Percentiles rank a stretch among this genome's conserved stretches.
Conservation (phyloP, 2,888 invertebrate species). For the Noctua pronuba region DNA sequence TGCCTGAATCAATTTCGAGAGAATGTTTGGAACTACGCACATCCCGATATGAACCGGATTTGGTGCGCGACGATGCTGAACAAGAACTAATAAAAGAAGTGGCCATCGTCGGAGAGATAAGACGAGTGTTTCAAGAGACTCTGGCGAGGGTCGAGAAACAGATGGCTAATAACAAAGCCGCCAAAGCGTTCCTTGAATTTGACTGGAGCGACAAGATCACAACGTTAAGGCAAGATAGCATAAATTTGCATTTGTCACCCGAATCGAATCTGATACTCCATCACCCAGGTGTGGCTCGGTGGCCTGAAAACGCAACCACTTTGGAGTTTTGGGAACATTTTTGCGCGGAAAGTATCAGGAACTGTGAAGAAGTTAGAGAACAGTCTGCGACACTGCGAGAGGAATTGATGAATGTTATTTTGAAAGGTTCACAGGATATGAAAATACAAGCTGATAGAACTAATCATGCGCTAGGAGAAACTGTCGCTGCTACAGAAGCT, state of each 20-base stretch:
- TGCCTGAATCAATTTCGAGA: slow-evolving; percentile 93
- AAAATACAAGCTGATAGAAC: slow-evolving; percentile 95
- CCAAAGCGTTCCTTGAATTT: slow-evolving; percentile 94
- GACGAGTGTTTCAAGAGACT: slow-evolving; percentile 91
- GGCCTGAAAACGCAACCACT: slow-evolving; percentile 93
- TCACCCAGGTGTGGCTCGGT: slow-evolving; percentile 94
- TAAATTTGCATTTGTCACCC: slow-evolving; percentile 92
- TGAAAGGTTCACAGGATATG: slow-evolving; percentile 95
- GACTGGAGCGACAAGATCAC: slow-evolving; percentile 97
- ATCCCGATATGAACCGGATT: slow-evolving; percentile 93
- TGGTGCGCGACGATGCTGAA: slow-evolving; percentile 95
- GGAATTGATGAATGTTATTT: slow-evolving; percentile 93
- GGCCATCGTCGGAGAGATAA: slow-evolving; percentile 93
- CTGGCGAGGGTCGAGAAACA: slow-evolving; percentile 93
- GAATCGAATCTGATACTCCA: slow-evolving; percentile 92
- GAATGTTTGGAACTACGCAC: slow-evolving; percentile 94
- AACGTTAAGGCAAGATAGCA: slow-evolving; percentile 93
- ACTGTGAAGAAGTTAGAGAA: slow-evolving; percentile 94
- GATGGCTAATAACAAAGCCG: slow-evolving; percentile 93
- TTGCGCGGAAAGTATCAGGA: slow-evolving; percentile 93
- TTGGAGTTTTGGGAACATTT: slow-evolving; percentile 96
- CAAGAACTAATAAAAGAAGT: slow-evolving; percentile 94
- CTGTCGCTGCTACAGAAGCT: slow-evolving; percentile 94
- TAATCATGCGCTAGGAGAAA: slow-evolving; percentile 93
- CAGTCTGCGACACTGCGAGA: slow-evolving; percentile 93